Conservation (phyloP, 35 echinoderm and acorn worm species). For the Apostichopus californicus region DNA sequence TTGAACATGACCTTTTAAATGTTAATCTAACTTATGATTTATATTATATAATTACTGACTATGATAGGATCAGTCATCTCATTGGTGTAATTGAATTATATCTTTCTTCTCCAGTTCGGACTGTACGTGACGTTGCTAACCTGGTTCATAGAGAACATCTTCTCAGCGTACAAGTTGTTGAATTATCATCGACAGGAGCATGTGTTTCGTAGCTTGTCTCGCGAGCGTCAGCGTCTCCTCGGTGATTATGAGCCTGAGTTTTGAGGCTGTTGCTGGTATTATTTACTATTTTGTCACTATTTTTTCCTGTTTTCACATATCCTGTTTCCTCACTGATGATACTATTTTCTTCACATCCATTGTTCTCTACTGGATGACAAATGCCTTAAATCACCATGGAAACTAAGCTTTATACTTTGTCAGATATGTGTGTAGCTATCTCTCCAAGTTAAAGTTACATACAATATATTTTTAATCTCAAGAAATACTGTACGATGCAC, state of each 20-base stretch:
- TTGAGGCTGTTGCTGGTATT: not conserved
- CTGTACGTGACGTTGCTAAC: constrained; percentile 61
- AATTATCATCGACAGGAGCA: constrained; percentile 84
- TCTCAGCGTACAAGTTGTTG: constrained; percentile 69
- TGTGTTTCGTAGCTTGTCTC: constrained; percentile 70
- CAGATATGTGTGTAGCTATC: not conserved
- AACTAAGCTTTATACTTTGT: not conserved
- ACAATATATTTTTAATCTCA: no score
- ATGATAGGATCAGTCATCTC: no score
- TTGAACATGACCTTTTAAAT: no score
- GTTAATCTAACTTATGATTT: no score
- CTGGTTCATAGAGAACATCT: constrained; percentile 59
- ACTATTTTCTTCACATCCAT: no score
- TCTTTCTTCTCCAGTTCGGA: constrained; percentile 77
- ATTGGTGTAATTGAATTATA: not conserved
- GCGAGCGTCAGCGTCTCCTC: constrained; percentile 81
- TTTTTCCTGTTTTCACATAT: no score
- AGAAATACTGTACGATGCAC: no score
- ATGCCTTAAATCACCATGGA: not conserved
- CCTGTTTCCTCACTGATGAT: no score
- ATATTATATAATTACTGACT: no score
- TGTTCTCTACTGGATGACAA: not conserved
- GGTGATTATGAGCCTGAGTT: constrained; percentile 64
- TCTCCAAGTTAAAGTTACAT: no score
- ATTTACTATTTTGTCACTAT: no score